Evolutionary conservation across 2,113 vertebrate species (phyloP).

Genomic region (Verasper variegatus): DNA sequence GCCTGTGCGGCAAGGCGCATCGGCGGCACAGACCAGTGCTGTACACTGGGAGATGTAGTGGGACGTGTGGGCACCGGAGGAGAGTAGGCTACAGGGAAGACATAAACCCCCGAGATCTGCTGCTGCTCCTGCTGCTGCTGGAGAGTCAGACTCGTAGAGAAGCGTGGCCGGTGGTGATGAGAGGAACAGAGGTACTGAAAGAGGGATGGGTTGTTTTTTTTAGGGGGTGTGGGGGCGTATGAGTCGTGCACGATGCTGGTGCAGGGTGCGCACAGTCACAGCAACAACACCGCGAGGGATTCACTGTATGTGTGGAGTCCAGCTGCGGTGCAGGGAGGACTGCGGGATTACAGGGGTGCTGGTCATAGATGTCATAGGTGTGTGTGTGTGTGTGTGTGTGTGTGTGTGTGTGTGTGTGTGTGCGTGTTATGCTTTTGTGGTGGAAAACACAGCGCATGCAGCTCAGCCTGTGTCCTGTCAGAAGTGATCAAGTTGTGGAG

Average conservation of each 20-base stretch:
- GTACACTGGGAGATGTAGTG: slow-evolving; percentile 28
- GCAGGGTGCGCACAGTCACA: slow-evolving; percentile 21
- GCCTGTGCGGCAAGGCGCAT: slow-evolving; percentile 43
- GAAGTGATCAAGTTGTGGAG: slow-evolving; percentile 22
- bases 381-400: background rate
- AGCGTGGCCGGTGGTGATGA: slow-evolving; percentile 11
- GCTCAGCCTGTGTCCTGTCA: slow-evolving; percentile 8
- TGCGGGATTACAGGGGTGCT: slow-evolving; percentile 47
- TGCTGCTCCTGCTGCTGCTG: slow-evolving; percentile 1
- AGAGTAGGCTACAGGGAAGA: slow-evolving; percentile 3
- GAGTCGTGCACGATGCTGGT: background rate
- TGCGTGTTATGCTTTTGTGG: background rate
- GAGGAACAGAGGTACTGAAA: slow-evolving; percentile 3
- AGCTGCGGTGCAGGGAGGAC: slow-evolving; percentile 46
- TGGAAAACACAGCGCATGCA: background rate
- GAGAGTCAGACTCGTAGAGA: background rate
- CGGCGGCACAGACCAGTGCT: slow-evolving; percentile 28
- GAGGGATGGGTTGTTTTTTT: background rate
- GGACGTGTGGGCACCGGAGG: slow-evolving; percentile 39
- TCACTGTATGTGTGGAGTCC: slow-evolving; percentile 23
- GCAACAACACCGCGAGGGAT: slow-evolving; percentile 16
- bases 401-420: background rate
- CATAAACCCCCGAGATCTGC: background rate
- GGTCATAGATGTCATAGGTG: background rate
- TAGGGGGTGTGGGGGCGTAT: slow-evolving; percentile 30